These are phyloP conservation scores for Pteromalus puparum DNA, from an alignment of 1,140 invertebrate species.

Conservation along the genomic window DNA sequence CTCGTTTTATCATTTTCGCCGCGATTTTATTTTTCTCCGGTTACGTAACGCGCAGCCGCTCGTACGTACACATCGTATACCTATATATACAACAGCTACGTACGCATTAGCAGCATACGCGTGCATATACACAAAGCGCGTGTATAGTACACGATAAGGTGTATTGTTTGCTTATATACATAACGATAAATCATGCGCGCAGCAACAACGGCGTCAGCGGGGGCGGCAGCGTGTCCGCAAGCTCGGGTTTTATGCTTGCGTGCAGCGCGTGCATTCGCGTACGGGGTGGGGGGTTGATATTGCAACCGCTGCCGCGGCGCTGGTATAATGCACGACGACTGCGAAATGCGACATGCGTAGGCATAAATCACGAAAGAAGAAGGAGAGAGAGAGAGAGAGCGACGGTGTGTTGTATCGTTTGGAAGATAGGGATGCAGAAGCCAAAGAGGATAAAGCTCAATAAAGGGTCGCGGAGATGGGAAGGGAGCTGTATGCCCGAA, in stretches of 20 bases:
- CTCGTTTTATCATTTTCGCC: not conserved
- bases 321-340: conserved; percentile 23
- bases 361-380: conserved; percentile 49
- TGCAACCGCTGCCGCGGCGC: not conserved
- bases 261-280: conserved; percentile 38
- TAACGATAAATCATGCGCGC: not conserved
- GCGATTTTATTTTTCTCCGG: no score
- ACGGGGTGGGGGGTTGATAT: not conserved
- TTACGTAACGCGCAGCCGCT: no score
- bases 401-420: not conserved
- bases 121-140: not conserved
- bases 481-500: conserved; percentile 52
- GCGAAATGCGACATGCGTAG: conserved; percentile 48
- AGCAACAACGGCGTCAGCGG: not conserved
- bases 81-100: no score
- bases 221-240: not conserved
- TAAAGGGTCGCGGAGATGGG: not conserved
- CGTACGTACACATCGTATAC: no score
- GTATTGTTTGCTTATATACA: conserved; percentile 1
- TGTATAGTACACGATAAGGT: not conserved
- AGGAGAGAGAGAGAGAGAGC: conserved; percentile 1
- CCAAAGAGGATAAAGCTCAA: not conserved
- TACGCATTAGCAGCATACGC: no score
- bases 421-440: not conserved
- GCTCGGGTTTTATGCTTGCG: conserved; percentile 28